A percentile compares a stretch with the other conserved stretches of the same genome.
Conservation (phyloP, 2,888 invertebrate genomes). For the Noctua fimbriata region DNA sequence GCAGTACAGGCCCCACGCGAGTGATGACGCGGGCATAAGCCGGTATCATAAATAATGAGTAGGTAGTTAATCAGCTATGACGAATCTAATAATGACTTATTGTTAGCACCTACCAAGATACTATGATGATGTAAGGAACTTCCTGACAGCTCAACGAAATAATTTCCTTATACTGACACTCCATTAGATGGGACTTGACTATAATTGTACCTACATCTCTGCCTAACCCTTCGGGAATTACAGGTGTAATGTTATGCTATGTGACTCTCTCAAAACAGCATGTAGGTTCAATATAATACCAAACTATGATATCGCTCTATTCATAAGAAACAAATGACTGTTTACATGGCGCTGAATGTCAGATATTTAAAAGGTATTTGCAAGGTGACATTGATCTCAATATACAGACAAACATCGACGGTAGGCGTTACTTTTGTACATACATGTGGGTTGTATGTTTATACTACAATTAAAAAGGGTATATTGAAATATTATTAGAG, state of each 20-base stretch:
- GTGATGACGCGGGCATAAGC: not conserved
- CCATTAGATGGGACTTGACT: no score
- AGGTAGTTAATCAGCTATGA: slow-evolving; percentile 36
- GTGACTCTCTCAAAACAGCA: not conserved
- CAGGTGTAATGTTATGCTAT: not conserved
- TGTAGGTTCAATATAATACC: not conserved
- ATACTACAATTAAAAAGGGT: not conserved
- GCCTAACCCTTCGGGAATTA: not conserved
- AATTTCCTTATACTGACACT: slow-evolving; percentile 1
- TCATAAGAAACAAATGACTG: not conserved
- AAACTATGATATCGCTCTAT: no score
- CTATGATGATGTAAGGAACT: slow-evolving; percentile 17
- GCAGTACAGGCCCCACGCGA: not conserved
- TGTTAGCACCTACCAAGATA: slow-evolving; percentile 22
- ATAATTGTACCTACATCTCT: not conserved
- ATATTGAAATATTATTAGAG: not conserved
- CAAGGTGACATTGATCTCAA: slow-evolving; percentile 51
- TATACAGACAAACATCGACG: not conserved
- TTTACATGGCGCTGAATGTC: not conserved
- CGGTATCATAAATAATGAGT: slow-evolving; percentile 1
- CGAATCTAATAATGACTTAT: slow-evolving; percentile 30
- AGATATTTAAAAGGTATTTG: slow-evolving; percentile 1
- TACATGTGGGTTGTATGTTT: slow-evolving; percentile 40
- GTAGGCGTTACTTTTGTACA: slow-evolving; percentile 35
- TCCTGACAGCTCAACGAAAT: not conserved